phyloP scores from a whole-genome alignment of 2,797 vertebrate species.

The Enteromius afrohamiltoni region DNA sequence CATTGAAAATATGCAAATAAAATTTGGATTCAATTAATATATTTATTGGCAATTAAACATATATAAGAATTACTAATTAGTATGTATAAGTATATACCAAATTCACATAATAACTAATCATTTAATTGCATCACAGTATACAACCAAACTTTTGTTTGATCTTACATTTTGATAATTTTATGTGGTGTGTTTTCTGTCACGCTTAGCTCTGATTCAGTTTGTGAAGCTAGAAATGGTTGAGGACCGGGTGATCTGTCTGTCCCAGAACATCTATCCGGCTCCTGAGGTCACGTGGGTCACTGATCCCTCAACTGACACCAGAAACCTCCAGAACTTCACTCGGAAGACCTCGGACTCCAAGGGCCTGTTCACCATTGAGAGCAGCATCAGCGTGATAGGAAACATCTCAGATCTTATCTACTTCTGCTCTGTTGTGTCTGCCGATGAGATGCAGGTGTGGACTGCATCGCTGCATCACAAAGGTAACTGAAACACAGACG shows the following conservation, averaged over 20 bases:
- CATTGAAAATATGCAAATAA: not conserved
- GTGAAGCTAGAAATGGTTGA: constrained; percentile 73
- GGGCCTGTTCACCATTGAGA: constrained; percentile 76
- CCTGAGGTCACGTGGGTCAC: constrained; percentile 77
- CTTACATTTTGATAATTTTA: not conserved
- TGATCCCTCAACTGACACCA: constrained; percentile 66
- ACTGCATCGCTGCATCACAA: constrained; percentile 75
- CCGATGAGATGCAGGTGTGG: constrained; percentile 78
- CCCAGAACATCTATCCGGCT: constrained; percentile 77
- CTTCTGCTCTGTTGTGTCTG: constrained; percentile 77
- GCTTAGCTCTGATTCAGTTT: constrained; percentile 75
- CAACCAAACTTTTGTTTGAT: not conserved
- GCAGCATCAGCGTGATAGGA: constrained; percentile 71
- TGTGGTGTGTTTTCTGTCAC: not conserved
- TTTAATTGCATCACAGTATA: not conserved
- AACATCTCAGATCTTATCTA: constrained; percentile 71
- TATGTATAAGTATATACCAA: not conserved
- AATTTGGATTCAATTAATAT: not conserved
- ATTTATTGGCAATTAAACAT: not conserved
- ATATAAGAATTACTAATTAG: not conserved
- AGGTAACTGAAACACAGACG: constrained; percentile 63
- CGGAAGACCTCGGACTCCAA: constrained; percentile 74
- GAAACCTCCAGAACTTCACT: constrained; percentile 67
- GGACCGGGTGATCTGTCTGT: constrained; percentile 72
- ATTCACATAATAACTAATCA: not conserved